Evolutionary conservation across 2,797 vertebrate species (phyloP).

Genomic region (Melopsittacus undulatus): DNA sequence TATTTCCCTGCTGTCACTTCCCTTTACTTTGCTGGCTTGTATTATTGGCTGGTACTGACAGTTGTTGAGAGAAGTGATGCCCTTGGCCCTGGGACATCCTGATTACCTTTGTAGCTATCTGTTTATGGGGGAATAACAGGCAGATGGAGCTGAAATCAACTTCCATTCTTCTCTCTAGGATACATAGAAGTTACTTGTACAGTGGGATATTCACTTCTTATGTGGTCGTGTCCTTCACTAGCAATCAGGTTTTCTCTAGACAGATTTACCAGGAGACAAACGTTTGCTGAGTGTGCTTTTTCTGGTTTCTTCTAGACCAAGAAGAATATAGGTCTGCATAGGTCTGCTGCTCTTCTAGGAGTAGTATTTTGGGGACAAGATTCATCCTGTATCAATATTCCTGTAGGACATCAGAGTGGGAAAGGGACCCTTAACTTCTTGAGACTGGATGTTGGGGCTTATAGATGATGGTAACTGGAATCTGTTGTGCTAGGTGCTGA

Average conservation of each 20-base stretch:
- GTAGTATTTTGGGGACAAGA: background rate
- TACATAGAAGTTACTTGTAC: background rate
- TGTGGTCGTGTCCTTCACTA: accelerated
- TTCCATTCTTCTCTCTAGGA: background rate
- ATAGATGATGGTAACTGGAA: background rate
- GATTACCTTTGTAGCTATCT: background rate
- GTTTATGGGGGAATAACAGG: background rate
- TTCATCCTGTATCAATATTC: background rate
- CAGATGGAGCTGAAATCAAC: background rate
- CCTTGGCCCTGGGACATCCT: constrained; percentile 42
- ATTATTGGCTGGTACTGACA: constrained; percentile 43
- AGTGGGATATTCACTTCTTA: background rate
- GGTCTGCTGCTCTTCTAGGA: background rate
- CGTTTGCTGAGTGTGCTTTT: background rate
- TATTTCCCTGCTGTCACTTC: constrained; percentile 72
- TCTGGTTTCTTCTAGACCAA: background rate
- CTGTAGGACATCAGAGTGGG: background rate
- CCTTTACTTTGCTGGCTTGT: constrained; percentile 9
- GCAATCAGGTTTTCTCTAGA: background rate
- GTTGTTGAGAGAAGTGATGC: constrained; percentile 8
- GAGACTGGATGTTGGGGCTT: background rate
- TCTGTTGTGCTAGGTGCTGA: background rate
- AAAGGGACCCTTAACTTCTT: background rate
- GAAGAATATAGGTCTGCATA: background rate
- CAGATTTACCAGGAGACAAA: background rate